Conservation (phyloP, 2,113 vertebrate species). For the Xiphophorus couchianus region DNA sequence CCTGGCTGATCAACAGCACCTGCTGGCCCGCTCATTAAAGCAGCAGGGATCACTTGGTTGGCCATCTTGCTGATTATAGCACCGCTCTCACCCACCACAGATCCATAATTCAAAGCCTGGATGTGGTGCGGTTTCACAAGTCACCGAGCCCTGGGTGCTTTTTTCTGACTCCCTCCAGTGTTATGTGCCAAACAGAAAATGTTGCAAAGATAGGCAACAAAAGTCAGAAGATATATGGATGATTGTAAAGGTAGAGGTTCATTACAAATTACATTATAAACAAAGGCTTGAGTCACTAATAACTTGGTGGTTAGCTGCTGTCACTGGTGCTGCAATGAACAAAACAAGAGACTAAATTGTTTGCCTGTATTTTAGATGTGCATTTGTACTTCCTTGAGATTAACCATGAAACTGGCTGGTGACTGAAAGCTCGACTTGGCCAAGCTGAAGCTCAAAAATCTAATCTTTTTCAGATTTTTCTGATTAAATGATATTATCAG, state of each 20-base stretch:
- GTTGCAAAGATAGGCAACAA: constrained; percentile 54
- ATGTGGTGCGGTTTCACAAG: constrained; percentile 60
- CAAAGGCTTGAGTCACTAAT: constrained; percentile 23
- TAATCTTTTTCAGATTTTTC: neutral
- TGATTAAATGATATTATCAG: too few species aligned
- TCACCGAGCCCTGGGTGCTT: constrained; percentile 16
- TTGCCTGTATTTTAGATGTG: neutral
- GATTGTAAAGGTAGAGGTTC: constrained; percentile 42
- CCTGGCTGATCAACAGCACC: constrained; percentile 54
- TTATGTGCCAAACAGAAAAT: constrained; percentile 42
- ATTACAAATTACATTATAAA: constrained; percentile 31
- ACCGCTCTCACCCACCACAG: constrained; percentile 38
- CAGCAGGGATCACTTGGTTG: constrained; percentile 46
- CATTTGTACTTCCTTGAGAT: neutral
- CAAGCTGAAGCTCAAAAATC: neutral
- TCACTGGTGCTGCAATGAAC: neutral
- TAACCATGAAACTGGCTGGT: neutral
- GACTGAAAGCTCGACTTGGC: neutral
- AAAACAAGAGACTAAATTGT: neutral
- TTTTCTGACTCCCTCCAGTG: constrained; percentile 31
- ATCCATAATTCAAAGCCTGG: constrained; percentile 74
- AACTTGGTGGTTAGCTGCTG: neutral
- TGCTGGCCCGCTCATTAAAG: constrained; percentile 43
- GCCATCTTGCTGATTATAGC: constrained; percentile 61
- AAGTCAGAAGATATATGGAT: constrained; percentile 48